Conservation (phyloP, 2,888 invertebrate species). For the Anaspis maculata region DNA sequence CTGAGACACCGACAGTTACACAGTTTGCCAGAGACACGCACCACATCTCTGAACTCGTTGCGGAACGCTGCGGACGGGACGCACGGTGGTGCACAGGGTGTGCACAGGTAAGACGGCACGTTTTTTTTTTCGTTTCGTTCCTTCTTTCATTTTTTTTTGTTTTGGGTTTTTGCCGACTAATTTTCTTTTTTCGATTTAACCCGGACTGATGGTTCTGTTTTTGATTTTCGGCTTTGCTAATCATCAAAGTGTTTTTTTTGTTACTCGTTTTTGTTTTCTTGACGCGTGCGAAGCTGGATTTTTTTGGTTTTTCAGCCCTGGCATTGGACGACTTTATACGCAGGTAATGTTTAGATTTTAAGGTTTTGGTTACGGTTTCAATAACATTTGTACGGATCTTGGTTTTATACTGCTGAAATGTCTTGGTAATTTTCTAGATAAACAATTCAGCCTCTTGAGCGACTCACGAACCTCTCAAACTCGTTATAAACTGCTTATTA, state of each 20-base stretch:
- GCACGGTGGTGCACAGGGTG: conserved; percentile 24
- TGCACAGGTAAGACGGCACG: conserved; percentile 26
- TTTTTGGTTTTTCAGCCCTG: conserved; percentile 32
- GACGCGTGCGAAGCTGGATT: conserved; percentile 7
- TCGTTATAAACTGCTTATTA: too few species aligned
- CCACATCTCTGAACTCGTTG: conserved; percentile 34
- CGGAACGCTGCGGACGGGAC: conserved; percentile 25
- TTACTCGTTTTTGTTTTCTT: conserved; percentile 12
- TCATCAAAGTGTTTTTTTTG: too few species aligned
- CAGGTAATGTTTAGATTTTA: too few species aligned
- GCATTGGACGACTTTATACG: conserved; percentile 38
- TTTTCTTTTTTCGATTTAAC: too few species aligned
- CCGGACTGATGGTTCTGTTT: not conserved
- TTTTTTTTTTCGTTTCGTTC: conserved; percentile 9
- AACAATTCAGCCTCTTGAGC: too few species aligned
- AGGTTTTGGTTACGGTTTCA: too few species aligned
- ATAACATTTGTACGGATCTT: too few species aligned
- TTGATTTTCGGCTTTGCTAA: too few species aligned
- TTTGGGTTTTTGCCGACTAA: conserved; percentile 6
- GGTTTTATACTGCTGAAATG: too few species aligned
- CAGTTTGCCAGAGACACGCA: conserved; percentile 29
- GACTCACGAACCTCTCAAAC: too few species aligned
- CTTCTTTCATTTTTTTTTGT: conserved; percentile 6
- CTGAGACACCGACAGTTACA: conserved; percentile 22
- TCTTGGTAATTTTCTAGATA: too few species aligned